Evolutionary conservation across 2,888 invertebrate genomes (phyloP).

Genomic region (Patella depressa): DNA sequence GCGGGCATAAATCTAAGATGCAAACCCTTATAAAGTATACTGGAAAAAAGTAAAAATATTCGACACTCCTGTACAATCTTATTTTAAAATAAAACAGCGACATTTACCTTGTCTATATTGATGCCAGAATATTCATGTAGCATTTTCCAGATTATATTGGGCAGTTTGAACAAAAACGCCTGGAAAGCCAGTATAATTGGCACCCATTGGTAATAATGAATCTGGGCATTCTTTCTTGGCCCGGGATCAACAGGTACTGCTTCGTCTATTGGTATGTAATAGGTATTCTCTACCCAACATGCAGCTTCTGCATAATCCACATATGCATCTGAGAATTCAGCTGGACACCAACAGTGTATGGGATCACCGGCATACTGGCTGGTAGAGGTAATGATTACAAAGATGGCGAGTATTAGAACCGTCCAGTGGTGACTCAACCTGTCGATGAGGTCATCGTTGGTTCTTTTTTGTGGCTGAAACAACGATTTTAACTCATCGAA

Average conservation of each 20-base stretch:
- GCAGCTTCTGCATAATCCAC: slow-evolving; percentile 24
- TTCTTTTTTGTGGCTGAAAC: too few relatives aligned
- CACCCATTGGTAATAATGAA: slow-evolving; percentile 51
- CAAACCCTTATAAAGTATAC: background rate
- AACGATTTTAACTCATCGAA: too few relatives aligned
- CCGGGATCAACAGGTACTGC: slow-evolving; percentile 30
- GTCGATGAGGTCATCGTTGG: slow-evolving; percentile 60
- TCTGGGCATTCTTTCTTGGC: slow-evolving; percentile 29
- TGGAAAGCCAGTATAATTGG: slow-evolving; percentile 47
- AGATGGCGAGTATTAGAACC: slow-evolving; percentile 56
- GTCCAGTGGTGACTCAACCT: slow-evolving; percentile 61
- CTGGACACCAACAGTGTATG: slow-evolving; percentile 15
- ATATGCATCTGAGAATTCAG: slow-evolving; percentile 8
- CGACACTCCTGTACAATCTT: too few relatives aligned
- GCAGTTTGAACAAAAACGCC: slow-evolving; percentile 45
- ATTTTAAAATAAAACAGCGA: background rate
- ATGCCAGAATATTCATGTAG: slow-evolving; percentile 37
- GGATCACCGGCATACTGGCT: background rate
- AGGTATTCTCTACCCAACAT: slow-evolving; percentile 38
- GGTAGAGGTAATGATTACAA: slow-evolving; percentile 56
- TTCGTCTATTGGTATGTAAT: slow-evolving; percentile 31
- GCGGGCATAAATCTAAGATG: background rate
- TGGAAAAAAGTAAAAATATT: too few relatives aligned
- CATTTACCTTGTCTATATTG: slow-evolving; percentile 37
- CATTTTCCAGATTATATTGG: slow-evolving; percentile 44